A percentile compares a stretch with the other conserved stretches of the same genome.
Conservation (phyloP, 2,797 vertebrate genomes). For the Picus viridis region DNA sequence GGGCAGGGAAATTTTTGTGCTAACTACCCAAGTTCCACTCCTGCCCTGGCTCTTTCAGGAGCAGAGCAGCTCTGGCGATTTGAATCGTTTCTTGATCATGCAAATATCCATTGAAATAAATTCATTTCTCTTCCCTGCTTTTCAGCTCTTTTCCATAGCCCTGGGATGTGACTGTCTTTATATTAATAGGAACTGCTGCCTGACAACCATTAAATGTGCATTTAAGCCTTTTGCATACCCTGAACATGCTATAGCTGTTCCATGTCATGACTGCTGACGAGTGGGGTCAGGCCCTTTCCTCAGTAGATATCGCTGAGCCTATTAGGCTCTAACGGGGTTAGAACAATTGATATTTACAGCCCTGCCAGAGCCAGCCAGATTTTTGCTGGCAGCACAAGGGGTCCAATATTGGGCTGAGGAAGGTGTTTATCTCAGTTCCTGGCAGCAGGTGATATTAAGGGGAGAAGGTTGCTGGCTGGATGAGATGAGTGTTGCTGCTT, state of each 20-base stretch:
- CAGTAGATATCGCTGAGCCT: conserved; percentile 59
- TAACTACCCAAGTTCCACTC: conserved; percentile 28
- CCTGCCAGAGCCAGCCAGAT: neutral
- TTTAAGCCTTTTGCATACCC: conserved; percentile 72
- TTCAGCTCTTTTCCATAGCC: conserved; percentile 58
- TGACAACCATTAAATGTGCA: conserved; percentile 73
- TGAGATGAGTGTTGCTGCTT: neutral
- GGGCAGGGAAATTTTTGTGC: conserved; percentile 24
- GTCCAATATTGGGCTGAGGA: neutral
- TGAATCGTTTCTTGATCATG: neutral
- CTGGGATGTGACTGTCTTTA: conserved; percentile 63
- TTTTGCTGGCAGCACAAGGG: neutral
- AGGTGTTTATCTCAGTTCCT: neutral
- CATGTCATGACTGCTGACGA: conserved; percentile 69
- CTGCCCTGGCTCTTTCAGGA: neutral
- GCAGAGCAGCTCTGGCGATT: neutral
- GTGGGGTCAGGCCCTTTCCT: conserved; percentile 59
- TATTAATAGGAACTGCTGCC: conserved; percentile 66
- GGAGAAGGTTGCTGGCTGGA: neutral
- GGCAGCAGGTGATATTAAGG: neutral
- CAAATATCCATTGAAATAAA: conserved; percentile 44
- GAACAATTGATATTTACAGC: conserved; percentile 69
- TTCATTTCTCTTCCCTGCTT: conserved; percentile 41
- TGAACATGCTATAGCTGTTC: conserved; percentile 62
- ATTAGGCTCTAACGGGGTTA: conserved; percentile 61